These are phyloP conservation scores for Luidia sarsii DNA, from an alignment of 53 echinoderm and acorn worm species.

Conservation along the genomic window DNA sequence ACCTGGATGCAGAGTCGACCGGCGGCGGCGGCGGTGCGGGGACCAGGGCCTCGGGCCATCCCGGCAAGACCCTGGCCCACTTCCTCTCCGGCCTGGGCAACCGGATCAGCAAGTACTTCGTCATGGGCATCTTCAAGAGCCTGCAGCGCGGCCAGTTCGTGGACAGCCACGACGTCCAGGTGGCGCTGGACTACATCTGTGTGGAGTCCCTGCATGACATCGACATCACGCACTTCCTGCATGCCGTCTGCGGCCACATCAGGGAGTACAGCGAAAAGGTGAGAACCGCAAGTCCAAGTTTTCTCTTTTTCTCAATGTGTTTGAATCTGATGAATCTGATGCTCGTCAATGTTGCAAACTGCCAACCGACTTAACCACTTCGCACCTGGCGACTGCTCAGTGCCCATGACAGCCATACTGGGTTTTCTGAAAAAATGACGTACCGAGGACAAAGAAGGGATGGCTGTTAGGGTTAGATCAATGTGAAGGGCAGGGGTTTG, in stretches of 20 bases:
- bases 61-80: slow-evolving; percentile 70
- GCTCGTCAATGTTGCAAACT: too few species aligned
- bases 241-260: slow-evolving; percentile 92
- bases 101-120: slow-evolving; percentile 82
- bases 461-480: too few species aligned
- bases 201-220: slow-evolving; percentile 82
- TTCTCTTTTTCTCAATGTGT: too few species aligned
- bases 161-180: slow-evolving; percentile 74
- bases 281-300: too few species aligned
- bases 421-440: too few species aligned
- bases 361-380: too few species aligned
- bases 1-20: slow-evolving; percentile 11
- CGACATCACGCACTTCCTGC: slow-evolving; percentile 89
- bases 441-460: too few species aligned
- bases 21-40: neutral
- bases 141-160: slow-evolving; percentile 76
- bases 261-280: slow-evolving; percentile 61
- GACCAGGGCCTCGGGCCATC: slow-evolving; percentile 22
- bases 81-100: slow-evolving; percentile 64
- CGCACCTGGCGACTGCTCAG: too few species aligned
- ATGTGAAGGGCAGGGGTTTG: too few species aligned
- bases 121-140: slow-evolving; percentile 86
- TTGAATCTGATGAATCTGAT: too few species aligned
- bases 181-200: slow-evolving; percentile 89
- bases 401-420: too few species aligned